Conservation (phyloP, 2,113 vertebrate genomes). For the Taxidea taxus region DNA sequence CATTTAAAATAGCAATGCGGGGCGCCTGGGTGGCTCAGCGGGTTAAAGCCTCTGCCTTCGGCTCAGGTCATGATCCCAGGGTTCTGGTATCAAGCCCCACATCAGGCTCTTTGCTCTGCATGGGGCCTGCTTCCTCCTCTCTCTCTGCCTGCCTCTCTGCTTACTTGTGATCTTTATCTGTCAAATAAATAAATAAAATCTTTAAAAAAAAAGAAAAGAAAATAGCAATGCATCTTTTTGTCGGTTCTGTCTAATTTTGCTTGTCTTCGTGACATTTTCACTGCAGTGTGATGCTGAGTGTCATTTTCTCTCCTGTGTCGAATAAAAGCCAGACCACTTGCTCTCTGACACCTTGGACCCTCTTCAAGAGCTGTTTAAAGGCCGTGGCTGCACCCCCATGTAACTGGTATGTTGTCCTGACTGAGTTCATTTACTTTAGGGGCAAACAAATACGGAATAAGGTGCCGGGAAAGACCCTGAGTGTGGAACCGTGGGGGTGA, state of each 20-base stretch:
- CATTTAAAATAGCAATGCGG: background rate
- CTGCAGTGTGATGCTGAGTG: background rate
- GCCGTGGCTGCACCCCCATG: background rate
- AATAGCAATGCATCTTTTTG: background rate
- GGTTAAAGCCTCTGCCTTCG: too few species aligned
- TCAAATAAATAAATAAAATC: too few species aligned
- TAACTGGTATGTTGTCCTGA: background rate
- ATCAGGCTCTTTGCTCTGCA: too few species aligned
- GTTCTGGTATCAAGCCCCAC: too few species aligned
- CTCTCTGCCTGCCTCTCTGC: too few species aligned
- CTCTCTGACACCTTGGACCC: background rate
- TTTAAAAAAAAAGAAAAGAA: too few species aligned
- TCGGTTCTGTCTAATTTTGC: background rate
- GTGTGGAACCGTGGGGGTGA: background rate
- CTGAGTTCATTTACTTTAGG: background rate
- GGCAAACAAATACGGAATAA: background rate
- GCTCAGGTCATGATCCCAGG: too few species aligned
- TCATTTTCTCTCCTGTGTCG: background rate
- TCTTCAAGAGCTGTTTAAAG: background rate
- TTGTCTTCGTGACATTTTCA: background rate
- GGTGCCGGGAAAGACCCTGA: background rate
- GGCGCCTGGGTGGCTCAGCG: too few species aligned
- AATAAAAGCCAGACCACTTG: background rate
- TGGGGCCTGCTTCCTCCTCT: too few species aligned
- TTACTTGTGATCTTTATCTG: too few species aligned